Percentiles rank a stretch among this genome's conserved stretches.
Evolutionary conservation across 2,797 vertebrate genomes (phyloP).

Genomic region (Mormyrops attenuatus): DNA sequence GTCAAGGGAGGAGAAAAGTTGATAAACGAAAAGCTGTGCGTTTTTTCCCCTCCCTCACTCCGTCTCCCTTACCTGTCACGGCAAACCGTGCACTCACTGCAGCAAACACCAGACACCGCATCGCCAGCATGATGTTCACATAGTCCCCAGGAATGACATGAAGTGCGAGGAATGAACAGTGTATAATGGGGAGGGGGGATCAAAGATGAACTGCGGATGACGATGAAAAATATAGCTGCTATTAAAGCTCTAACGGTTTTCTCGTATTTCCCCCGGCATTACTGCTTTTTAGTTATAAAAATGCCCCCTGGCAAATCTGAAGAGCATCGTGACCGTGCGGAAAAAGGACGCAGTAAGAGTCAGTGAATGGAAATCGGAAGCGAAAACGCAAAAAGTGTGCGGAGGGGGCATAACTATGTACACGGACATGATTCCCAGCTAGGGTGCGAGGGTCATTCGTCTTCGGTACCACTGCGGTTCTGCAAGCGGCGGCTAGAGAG

Average conservation of each 20-base stretch:
- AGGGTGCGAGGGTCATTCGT: conserved; percentile 34
- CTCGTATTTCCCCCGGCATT: conserved; percentile 43
- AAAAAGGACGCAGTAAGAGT: neutral
- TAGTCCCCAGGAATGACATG: conserved; percentile 59
- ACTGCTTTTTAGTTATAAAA: conserved; percentile 9
- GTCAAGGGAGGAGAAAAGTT: neutral
- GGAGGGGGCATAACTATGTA: neutral
- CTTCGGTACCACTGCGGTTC: conserved; percentile 25
- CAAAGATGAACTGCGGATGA: conserved; percentile 30
- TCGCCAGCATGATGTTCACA: conserved; percentile 78
- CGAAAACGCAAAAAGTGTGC: conserved; percentile 13
- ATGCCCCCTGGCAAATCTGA: neutral
- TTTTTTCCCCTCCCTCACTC: neutral
- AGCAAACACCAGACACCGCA: conserved; percentile 77
- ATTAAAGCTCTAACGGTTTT: conserved; percentile 30
- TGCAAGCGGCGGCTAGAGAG: conserved; percentile 24
- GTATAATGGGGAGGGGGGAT: conserved; percentile 32
- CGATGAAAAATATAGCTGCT: conserved; percentile 30
- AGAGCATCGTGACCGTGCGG: neutral
- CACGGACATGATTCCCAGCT: conserved; percentile 20
- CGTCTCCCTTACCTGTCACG: conserved; percentile 65
- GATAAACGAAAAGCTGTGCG: conserved; percentile 7
- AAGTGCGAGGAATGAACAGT: conserved; percentile 35
- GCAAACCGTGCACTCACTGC: conserved; percentile 64
- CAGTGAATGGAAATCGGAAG: neutral